These are phyloP conservation scores for Acrobasis repandana DNA, from an alignment of 2,888 invertebrate species.

Conservation along the genomic window DNA sequence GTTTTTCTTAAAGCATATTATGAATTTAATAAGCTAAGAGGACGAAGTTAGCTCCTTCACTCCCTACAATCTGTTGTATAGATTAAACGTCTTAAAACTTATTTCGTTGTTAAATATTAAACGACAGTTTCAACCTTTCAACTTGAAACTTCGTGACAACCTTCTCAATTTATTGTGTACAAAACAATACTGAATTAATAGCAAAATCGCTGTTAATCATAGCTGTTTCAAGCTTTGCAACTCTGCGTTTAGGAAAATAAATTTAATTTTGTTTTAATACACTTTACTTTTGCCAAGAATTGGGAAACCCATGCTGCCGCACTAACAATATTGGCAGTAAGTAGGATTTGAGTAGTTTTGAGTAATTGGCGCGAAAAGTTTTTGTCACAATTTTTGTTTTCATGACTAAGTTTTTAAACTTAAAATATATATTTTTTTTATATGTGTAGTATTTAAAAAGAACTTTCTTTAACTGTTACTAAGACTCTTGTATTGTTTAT, in stretches of 20 bases:
- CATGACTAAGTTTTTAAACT: too few species aligned
- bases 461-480: too few species aligned
- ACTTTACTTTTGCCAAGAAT: too few species aligned
- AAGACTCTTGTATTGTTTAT: too few species aligned
- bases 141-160: not conserved
- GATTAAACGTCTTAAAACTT: conserved; percentile 47
- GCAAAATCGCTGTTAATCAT: not conserved
- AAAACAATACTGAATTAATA: not conserved
- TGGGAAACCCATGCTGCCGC: too few species aligned
- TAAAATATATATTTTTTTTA: too few species aligned
- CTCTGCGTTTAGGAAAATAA: not conserved
- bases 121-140: not conserved
- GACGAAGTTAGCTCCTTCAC: conserved; percentile 40
- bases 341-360: too few species aligned
- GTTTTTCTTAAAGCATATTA: conserved; percentile 45
- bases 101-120: conserved; percentile 30
- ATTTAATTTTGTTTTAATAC: too few species aligned
- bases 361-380: too few species aligned
- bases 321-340: too few species aligned
- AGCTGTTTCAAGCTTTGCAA: not conserved
- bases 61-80: conserved; percentile 41
- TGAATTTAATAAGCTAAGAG: conserved; percentile 50
- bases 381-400: too few species aligned
- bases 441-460: too few species aligned
- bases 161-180: not conserved